Percentiles rank a stretch among this genome's conserved stretches.
These are phyloP conservation scores for Drosophila subobscura DNA, from an alignment of 1,140 invertebrate species.

Conservation along the genomic window DNA sequence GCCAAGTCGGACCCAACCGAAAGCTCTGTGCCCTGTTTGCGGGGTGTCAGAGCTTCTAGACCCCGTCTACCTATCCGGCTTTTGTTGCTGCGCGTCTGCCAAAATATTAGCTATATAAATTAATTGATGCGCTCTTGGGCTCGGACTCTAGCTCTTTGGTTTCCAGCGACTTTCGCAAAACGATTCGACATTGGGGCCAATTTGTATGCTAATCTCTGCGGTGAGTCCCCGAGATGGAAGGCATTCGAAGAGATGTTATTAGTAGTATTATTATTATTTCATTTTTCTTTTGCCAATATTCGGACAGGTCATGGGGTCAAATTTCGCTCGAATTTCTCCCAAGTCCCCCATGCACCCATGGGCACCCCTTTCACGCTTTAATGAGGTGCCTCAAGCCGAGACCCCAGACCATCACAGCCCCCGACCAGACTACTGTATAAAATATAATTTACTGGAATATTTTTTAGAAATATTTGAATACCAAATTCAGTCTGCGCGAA, in stretches of 20 bases:
- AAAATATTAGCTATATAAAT: slow-evolving; percentile 43
- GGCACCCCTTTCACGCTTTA: background rate
- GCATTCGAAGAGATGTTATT: slow-evolving; percentile 37
- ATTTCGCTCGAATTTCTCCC: slow-evolving; percentile 38
- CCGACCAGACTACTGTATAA: slow-evolving; percentile 27
- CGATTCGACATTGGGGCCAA: slow-evolving; percentile 35
- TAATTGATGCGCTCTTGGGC: slow-evolving; percentile 20
- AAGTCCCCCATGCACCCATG: slow-evolving; percentile 12
- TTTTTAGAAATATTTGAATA: slow-evolving; percentile 13
- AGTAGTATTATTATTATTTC: slow-evolving; percentile 18
- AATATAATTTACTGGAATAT: slow-evolving; percentile 16
- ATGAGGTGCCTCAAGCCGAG: slow-evolving; percentile 8
- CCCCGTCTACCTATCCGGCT: background rate
- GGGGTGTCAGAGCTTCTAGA: slow-evolving; percentile 13
- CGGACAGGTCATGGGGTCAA: slow-evolving; percentile 33
- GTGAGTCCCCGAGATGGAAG: slow-evolving; percentile 50
- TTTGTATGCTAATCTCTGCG: slow-evolving; percentile 62
- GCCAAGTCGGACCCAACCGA: background rate
- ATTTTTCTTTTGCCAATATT: slow-evolving; percentile 25
- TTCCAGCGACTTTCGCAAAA: slow-evolving; percentile 48
- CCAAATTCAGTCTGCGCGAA: slow-evolving; percentile 38
- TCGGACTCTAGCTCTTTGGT: slow-evolving; percentile 35
- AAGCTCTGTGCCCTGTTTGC: background rate
- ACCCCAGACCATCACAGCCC: background rate
- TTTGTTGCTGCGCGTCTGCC: slow-evolving; percentile 8